Percentiles rank a stretch among this genome's conserved stretches.
Evolutionary conservation across 2,113 vertebrate species (phyloP).

Genomic region (Paracanthobrama guichenoti): DNA sequence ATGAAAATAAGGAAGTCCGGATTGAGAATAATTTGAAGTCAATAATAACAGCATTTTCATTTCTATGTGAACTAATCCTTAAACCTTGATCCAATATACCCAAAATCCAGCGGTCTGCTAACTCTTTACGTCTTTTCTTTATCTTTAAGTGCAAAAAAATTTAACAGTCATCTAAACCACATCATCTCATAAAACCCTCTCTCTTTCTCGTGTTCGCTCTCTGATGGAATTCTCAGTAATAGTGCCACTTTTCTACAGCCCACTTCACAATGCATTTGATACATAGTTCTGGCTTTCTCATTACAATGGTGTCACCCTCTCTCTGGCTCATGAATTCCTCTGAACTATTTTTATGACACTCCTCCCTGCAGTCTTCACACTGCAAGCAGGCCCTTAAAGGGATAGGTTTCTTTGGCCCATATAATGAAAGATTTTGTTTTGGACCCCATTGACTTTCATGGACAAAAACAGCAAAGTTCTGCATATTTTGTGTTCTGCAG

Average conservation of each 20-base stretch:
- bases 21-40: neutral
- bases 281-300: slow-evolving; percentile 53
- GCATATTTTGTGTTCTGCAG: neutral
- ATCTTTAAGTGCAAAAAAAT: neutral
- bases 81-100: neutral
- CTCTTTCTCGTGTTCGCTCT: neutral
- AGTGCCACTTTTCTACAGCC: slow-evolving; percentile 38
- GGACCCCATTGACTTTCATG: no score
- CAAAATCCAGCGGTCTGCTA: neutral
- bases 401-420: no score
- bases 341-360: slow-evolving; percentile 46
- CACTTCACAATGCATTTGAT: slow-evolving; percentile 38
- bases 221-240: slow-evolving; percentile 29
- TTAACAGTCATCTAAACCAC: slow-evolving; percentile 25
- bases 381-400: neutral
- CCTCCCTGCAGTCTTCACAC: slow-evolving; percentile 32
- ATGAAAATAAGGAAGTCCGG: neutral
- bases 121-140: neutral
- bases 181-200: slow-evolving; percentile 9
- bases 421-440: no score
- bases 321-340: slow-evolving; percentile 38
- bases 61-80: neutral
- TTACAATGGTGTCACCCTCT: slow-evolving; percentile 46
- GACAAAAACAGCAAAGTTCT: neutral
- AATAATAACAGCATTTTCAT: neutral